Base-by-base conservation (phyloP, 2,797 vertebrate genomes). In the Thalassophryne amazonica region DNA sequence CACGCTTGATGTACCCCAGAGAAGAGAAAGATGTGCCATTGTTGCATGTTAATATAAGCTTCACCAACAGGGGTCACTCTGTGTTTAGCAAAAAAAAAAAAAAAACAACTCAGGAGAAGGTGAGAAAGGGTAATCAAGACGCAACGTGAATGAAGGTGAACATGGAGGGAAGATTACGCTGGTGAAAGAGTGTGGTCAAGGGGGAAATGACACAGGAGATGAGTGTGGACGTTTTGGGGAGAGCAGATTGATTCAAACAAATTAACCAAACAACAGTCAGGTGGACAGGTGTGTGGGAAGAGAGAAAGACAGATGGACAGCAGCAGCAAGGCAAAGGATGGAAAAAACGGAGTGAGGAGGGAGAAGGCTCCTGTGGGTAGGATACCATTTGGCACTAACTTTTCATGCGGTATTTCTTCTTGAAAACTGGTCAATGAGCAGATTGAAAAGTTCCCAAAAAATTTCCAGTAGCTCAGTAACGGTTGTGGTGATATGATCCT, bases 51-150 rank as follows among this genome's bases (percentile, higher is more conserved):
- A 58, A 35, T 9, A 42, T 31, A 25, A 19, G 33, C 16, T 32
- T 54, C 15, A 14, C 88, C 91, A 86, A 81, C 78, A 89, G 90
- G 89, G 89, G 91, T 80, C 90, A 88, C 81, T 91, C 68, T 73
- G 61, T 63, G 76, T 72, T 78, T 68, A 70, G 60, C 29, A 58
- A 75, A 86, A 47, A 41, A 47, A 41, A 21, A 3, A 18, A 30
- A 19, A 31, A 38, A 55, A 66, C 34, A 2, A 41, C 48, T 29
- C 42, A 27, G 22, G 22, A 40, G 32, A 30, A 37, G 46, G 42
- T 68, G 56, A 66, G n/a, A 59, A 61, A 48, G 43, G 41, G 60
- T 43, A 53, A 65, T 72, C 69, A 52, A 67, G 61, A 71, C 71
- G 64, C 67, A 54, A 61, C 38, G 8, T 51, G 69, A 69, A 75